Conservation (phyloP, 2,888 invertebrate species). For the Diarsia brunnea region DNA sequence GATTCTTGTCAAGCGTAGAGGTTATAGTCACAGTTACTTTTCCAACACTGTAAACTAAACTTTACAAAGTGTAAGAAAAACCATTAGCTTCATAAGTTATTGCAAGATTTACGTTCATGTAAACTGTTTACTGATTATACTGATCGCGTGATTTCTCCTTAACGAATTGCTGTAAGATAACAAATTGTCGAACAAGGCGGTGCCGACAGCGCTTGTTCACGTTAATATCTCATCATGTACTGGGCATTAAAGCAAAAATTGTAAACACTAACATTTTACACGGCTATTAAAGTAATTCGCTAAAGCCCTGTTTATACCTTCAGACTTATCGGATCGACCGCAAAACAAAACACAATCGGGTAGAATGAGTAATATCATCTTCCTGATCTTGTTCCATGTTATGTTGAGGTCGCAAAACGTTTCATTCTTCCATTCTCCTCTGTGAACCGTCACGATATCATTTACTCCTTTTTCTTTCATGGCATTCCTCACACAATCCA, state of each 20-base stretch:
- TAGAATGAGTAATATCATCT: background rate
- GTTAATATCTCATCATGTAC: slow-evolving; percentile 66
- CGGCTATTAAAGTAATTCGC: slow-evolving; percentile 80
- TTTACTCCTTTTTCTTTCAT: too few relatives aligned
- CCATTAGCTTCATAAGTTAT: slow-evolving; percentile 5
- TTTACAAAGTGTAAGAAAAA: background rate
- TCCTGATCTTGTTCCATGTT: too few relatives aligned
- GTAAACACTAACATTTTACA: slow-evolving; percentile 78
- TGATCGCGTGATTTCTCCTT: slow-evolving; percentile 43
- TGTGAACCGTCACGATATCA: too few relatives aligned
- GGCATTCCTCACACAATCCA: too few relatives aligned
- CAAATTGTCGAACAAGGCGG: slow-evolving; percentile 62
- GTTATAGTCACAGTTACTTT: background rate
- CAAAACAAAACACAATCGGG: background rate
- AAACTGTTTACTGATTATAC: slow-evolving; percentile 37
- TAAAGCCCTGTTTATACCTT: slow-evolving; percentile 62
- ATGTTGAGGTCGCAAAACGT: too few relatives aligned
- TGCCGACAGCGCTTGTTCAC: slow-evolving; percentile 61
- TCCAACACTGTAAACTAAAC: background rate
- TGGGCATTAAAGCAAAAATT: slow-evolving; percentile 75
- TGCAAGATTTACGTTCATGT: slow-evolving; percentile 9
- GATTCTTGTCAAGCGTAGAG: background rate
- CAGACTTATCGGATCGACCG: slow-evolving; percentile 41
- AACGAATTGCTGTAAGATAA: slow-evolving; percentile 53
- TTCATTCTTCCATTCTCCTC: too few relatives aligned